Evolutionary conservation across 2,797 vertebrate species (phyloP).

Genomic region (Denticeps clupeoides): DNA sequence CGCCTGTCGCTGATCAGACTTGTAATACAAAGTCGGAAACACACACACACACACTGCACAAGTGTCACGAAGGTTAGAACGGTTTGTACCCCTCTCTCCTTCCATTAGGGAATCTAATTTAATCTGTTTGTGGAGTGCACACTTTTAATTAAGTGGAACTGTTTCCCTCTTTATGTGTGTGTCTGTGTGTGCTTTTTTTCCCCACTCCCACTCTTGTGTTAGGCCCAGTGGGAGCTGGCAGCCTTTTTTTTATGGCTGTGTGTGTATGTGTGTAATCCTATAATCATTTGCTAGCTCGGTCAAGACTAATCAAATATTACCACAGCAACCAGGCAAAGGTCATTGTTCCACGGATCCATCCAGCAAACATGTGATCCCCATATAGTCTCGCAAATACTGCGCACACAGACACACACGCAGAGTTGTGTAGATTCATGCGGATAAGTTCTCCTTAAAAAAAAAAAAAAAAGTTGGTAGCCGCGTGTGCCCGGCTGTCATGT

Average conservation of each 20-base stretch:
- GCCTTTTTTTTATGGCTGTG: not conserved
- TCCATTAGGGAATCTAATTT: slow-evolving; percentile 19
- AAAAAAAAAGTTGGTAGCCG: not conserved
- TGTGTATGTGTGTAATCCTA: slow-evolving; percentile 2
- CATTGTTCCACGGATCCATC: not conserved
- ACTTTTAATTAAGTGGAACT: slow-evolving; percentile 29
- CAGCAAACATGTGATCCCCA: not conserved
- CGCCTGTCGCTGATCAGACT: no score
- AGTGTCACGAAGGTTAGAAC: slow-evolving; percentile 6
- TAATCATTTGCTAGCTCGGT: slow-evolving; percentile 13
- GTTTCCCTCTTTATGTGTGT: slow-evolving; percentile 20
- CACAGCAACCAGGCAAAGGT: not conserved
- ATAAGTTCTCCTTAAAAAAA: not conserved
- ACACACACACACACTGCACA: slow-evolving; percentile 12
- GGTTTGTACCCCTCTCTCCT: slow-evolving; percentile 2
- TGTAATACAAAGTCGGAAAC: not conserved
- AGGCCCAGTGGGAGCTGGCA: slow-evolving; percentile 14
- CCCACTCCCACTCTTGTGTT: no score
- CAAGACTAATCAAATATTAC: not conserved
- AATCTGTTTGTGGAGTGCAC: slow-evolving; percentile 25
- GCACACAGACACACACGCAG: no score
- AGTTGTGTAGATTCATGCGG: no score
- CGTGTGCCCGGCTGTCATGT: slow-evolving; percentile 6
- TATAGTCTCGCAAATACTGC: not conserved
- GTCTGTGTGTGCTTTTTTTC: slow-evolving; percentile 12